Base-by-base conservation (phyloP, 2,113 vertebrate genomes). In the Nanorana parkeri region DNA sequence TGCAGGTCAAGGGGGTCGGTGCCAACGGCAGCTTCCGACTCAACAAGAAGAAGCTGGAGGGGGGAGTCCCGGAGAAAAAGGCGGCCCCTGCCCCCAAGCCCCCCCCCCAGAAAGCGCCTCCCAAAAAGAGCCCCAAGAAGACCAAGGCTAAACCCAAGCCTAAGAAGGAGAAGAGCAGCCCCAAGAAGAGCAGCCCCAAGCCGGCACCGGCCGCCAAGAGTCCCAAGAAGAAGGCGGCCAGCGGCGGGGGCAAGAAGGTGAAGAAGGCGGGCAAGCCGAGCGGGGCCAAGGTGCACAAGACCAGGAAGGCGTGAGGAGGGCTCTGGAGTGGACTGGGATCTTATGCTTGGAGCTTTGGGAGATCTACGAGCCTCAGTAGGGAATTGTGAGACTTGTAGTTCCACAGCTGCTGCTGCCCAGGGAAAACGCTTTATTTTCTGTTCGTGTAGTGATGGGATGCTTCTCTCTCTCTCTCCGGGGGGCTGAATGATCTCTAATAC, bases 11-110 rank as follows among this genome's bases (percentile, higher is more conserved):
- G 89, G 95, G 95, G 72, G 92, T 92, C 6, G 95, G 95, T 16
- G 95, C 95, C 77, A 96, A 96, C 84, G 95, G 95, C 26, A 96
- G 95, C 2, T 96, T 96, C 91, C 95, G 93, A 86, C 92, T 96
- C 77, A 96, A 95, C 86, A 94, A 90, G 84, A 95, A 95, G 85
- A 95, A 96, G 85, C 88, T 96, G 76, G 93, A 93, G 24, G 41
- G 23, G 26, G 23, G 23, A 5, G 7, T 10, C 54, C 55, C 36
- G 0, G 55, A 68, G 13, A 63, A 69, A 21, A 73, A 58, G 32
- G 66, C 51, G 51, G 64, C 75, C 69, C 71, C 82, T 17, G 16
- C 85, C 56, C 64, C 86, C 29, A 91, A 89, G 85, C 71, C 85
- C 8, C 73, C 65, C 20, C 20, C 73, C 19, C 26, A 47, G 73